These are phyloP conservation scores for Pipistrellus pygmaeus DNA, from an alignment of 2,797 vertebrate species.

Conservation along the genomic window DNA sequence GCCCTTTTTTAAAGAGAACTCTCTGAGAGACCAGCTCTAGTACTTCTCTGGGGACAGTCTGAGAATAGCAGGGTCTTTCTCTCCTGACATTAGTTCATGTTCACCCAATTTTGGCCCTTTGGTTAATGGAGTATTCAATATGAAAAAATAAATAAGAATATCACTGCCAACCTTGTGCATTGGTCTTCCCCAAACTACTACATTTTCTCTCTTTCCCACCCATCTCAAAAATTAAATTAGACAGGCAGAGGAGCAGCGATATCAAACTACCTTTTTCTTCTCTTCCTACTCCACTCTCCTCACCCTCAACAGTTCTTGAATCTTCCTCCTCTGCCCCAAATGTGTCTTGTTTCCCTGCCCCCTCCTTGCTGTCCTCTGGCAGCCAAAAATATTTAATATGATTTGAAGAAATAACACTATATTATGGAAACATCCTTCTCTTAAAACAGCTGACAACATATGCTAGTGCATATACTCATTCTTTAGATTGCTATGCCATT, in stretches of 20 bases:
- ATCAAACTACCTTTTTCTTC: not conserved
- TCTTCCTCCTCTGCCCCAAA: conserved; percentile 20
- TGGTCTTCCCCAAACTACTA: not conserved
- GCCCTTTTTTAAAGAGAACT: not conserved
- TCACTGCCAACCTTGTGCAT: not conserved
- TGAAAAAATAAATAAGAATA: conserved; percentile 3
- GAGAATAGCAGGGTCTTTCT: not conserved
- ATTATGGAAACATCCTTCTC: conserved; percentile 48
- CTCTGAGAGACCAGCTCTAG: not conserved
- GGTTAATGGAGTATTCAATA: not conserved
- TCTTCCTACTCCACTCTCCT: not conserved
- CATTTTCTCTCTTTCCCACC: not conserved
- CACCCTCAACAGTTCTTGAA: not conserved
- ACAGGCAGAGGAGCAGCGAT: not conserved
- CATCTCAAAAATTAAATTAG: conserved; percentile 18
- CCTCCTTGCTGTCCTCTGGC: not conserved
- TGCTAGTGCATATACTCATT: not conserved
- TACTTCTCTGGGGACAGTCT: not conserved
- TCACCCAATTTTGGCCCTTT: not conserved
- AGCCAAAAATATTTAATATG: conserved; percentile 34
- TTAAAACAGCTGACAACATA: conserved; percentile 42
- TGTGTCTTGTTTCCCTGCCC: not conserved
- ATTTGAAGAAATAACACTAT: conserved; percentile 61
- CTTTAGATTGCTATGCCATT: conserved; percentile 31
- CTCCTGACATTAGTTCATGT: not conserved